Base-by-base conservation (phyloP, 2,888 invertebrate genomes). In the Rhagium mordax region DNA sequence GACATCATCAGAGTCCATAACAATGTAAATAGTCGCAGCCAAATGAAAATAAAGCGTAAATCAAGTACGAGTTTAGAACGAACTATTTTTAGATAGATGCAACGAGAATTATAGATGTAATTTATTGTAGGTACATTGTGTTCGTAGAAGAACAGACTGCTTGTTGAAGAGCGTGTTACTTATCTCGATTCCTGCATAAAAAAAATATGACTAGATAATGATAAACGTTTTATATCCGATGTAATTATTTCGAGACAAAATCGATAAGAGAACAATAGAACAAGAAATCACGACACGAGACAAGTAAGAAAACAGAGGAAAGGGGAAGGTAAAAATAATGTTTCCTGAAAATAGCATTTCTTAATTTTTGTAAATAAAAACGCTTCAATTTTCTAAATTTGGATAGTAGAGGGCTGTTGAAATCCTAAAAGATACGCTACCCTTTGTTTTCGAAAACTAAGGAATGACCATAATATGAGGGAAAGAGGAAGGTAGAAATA, bases 21-120 rank as follows among this genome's bases (percentile, higher is more conserved):
- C 62, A 48, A 48, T 15, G 62, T 62, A 48, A 48, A 62, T 53
- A 53, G 24, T 13, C 10, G 53, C 62, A 49, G n/a, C 21, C 15
- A 64, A 49, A 65, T 33, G 27, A 51, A 33, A 65, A 29, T 65
- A 41, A 65, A 65, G 53, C 65, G 53, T 65, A 51, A 53, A 53
- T 51, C 18, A 53, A 65, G 29, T 53, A 20, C 10, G 29, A 49
- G 20, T 53, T n/a, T 24, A 53, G n/a, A 53, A n/a, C 53, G 41
- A 21, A 13, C 53, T 53, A 53, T 53, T 53, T 53, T 21, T 53
- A 53, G 53, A 53, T 24, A 8, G 13, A 24, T 21, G 53, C 53
- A 53, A 20, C 24, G 53, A 10, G n/a, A 4, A 24, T 53, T 53
- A 53, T n/a, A 13, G 51, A 13, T n/a, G 24, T 53, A 53, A 21